Evolutionary conservation across 2,888 invertebrate genomes (phyloP).

Genomic region (Andrena chrysosceles): DNA sequence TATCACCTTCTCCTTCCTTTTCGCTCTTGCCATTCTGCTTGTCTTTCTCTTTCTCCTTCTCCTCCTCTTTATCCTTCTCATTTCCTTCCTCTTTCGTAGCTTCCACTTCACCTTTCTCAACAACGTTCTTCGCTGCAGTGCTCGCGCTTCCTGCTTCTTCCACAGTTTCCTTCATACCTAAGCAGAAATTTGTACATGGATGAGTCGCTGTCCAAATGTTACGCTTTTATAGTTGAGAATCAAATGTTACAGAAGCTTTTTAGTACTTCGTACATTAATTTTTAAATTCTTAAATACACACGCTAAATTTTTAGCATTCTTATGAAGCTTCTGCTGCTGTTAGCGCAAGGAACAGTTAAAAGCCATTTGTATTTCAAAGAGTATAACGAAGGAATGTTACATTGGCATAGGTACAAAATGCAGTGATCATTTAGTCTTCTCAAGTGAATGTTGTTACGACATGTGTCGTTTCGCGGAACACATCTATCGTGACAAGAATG

Average conservation of each 20-base stretch:
- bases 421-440: too few relatives aligned
- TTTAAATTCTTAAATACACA: too few relatives aligned
- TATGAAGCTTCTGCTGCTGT: too few relatives aligned
- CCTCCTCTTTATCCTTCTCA: slow-evolving; percentile 75
- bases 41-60: slow-evolving; percentile 77
- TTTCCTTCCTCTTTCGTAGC: slow-evolving; percentile 84
- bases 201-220: background rate
- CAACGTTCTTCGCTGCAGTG: slow-evolving; percentile 78
- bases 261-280: too few relatives aligned
- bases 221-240: background rate
- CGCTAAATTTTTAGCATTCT: too few relatives aligned
- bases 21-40: slow-evolving; percentile 73
- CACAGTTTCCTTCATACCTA: slow-evolving; percentile 75
- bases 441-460: background rate
- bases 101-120: slow-evolving; percentile 85
- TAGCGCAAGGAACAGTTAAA: too few relatives aligned
- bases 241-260: too few relatives aligned
- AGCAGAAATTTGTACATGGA: slow-evolving; percentile 5
- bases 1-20: slow-evolving; percentile 76
- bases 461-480: background rate
- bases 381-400: too few relatives aligned
- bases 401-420: too few relatives aligned
- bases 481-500: background rate
- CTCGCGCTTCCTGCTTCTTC: slow-evolving; percentile 76
- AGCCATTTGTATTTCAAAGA: too few relatives aligned